Evolutionary conservation across 1,140 invertebrate species (phyloP), one percentile per base, ranked within the genome.

Genomic region (Pogonomyrmex barbatus): DNA sequence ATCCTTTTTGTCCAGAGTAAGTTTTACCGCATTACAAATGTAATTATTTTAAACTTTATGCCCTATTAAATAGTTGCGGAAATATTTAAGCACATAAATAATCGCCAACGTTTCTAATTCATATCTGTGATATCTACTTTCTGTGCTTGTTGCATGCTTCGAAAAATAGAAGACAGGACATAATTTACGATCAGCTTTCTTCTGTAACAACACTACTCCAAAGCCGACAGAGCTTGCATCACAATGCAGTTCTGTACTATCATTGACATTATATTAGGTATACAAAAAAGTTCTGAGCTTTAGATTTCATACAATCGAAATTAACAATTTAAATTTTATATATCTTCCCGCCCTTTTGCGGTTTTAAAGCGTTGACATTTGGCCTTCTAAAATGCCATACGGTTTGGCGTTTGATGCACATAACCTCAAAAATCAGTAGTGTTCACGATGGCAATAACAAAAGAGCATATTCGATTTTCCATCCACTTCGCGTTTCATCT

Each of bases 121-220:
- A 4, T 45, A 76, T 8, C 39, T 60, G 3, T 75, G 54, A 14
- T 76, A 76, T 76, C 56, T 0, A 45, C 3, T 17, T 42, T n/a
- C 0, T 24, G 24, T 24, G 24, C 24, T 24, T 24, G 24, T 33
- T 0, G 73, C 47, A 1, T 24, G 10, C 2, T 76, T 76, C 0
- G 56, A 76, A 17, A 76, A 76, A 10, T 76, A 73, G 24, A 73
- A 56, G 0, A 73, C 30, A 4, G 50, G 70, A 4, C 54, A 50
- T 1, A 39, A 54, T 17, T 73, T 54, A 0, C 4, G 39, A 36
- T 58, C 39, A 0, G n/a, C 2, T 1, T 63, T 58, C 0, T 5
- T 4, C 3, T 62, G 75, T 0, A 50, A 0, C 0, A 77, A 6
- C 0, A 77, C 39, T 2, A 39, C 56, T 1, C 39, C 39, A 4